Evolutionary conservation across 1,140 invertebrate species (phyloP).

Genomic region (Galendromus occidentalis): DNA sequence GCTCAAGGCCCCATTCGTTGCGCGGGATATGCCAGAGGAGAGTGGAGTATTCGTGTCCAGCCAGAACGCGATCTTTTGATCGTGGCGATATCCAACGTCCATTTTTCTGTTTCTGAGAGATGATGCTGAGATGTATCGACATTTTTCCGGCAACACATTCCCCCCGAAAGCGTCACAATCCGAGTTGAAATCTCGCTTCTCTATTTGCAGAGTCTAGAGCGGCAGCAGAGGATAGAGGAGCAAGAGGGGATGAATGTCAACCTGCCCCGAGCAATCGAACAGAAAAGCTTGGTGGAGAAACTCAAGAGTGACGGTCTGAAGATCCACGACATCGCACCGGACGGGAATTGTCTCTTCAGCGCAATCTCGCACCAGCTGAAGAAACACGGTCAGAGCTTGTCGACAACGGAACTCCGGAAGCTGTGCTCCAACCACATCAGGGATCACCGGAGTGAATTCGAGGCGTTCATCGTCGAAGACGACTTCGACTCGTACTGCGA

Average conservation of each 20-base stretch:
- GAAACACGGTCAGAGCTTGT: not conserved
- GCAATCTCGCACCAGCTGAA: not conserved
- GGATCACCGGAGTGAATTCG: not conserved
- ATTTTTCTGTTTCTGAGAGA: no score
- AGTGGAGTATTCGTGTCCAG: no score
- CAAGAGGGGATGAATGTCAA: not conserved
- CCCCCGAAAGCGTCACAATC: no score
- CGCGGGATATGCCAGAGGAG: no score
- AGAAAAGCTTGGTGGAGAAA: not conserved
- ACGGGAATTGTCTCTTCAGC: slow-evolving; percentile 2
- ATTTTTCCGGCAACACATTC: no score
- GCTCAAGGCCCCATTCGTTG: no score
- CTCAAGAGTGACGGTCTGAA: not conserved
- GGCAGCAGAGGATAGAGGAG: not conserved
- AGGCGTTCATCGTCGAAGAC: not conserved
- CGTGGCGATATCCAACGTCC: no score
- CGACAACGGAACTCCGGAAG: not conserved
- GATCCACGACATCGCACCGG: not conserved
- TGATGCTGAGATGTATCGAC: no score
- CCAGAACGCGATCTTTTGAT: no score
- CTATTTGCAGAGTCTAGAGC: not conserved
- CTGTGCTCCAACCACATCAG: not conserved
- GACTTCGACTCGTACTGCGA: not conserved
- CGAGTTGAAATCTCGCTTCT: not conserved
- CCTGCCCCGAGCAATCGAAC: not conserved